Evolutionary conservation across 2,888 invertebrate genomes (phyloP).

Genomic region (Acanthosepion esculentum): DNA sequence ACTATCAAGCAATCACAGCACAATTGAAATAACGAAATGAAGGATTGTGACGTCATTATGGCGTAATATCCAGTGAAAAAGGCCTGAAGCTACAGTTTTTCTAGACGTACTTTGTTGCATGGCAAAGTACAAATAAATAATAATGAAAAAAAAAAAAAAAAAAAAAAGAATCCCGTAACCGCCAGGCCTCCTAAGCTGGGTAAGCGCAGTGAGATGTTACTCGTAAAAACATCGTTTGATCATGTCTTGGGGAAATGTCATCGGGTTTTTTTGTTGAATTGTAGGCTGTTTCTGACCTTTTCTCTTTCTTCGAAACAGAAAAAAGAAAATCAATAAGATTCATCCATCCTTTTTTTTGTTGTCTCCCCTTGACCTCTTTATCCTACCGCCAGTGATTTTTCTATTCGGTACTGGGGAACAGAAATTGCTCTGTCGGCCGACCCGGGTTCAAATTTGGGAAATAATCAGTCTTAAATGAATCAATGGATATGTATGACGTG

Average conservation of each 20-base stretch:
- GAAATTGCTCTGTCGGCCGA: neutral
- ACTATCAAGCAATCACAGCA: no score
- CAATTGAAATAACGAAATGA: no score
- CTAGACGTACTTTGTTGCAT: no score
- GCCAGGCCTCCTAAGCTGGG: neutral
- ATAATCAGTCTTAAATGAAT: neutral
- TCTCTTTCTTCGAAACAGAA: neutral
- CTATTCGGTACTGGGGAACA: neutral
- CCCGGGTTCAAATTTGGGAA: neutral
- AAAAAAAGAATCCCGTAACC: no score
- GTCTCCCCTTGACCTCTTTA: neutral
- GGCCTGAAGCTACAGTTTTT: no score
- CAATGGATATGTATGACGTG: neutral
- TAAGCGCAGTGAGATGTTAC: neutral
- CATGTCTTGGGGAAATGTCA: neutral
- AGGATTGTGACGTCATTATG: no score
- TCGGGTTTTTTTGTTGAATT: neutral
- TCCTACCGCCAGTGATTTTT: neutral
- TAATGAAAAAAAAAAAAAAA: no score
- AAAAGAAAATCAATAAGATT: neutral
- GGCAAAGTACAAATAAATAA: no score
- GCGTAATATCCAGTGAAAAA: no score
- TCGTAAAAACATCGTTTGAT: neutral
- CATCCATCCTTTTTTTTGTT: neutral
- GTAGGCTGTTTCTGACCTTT: neutral